Evolutionary conservation across 2,797 vertebrate species (phyloP), one percentile per base, ranked within the genome.

Genomic region (Hydrocynus forskahlii): DNA sequence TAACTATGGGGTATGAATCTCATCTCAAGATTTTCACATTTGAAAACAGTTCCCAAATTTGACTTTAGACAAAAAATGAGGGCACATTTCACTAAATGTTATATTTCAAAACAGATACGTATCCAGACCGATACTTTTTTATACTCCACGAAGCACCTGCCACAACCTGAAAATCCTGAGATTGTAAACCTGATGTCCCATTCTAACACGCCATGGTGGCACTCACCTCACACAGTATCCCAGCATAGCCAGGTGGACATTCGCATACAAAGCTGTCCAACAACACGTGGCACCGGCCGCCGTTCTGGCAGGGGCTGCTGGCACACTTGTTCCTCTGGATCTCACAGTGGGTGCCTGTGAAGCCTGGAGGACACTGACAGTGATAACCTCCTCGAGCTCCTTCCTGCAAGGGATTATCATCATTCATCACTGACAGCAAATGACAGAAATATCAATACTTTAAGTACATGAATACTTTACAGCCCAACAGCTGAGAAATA

Each of bases 211-310:
- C 45, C 21, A 17, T 5, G 2, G 5, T 14, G 5, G 68, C 43
- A 82, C 95, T 95, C 91, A 99, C 98, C 96, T 99, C 96, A 2
- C 98, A 99, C 79, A 96, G 93, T 35, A 85, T 88, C 85, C 97
- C 98, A 0, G 95, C 94, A 86, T 95, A 97, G 79, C 95, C 94
- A 4, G 88, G 79, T 0, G 86, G 92, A 84, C 98, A 99, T 75
- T 95, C 93, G 77, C 98, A 99, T 78, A 88, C 92, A 62, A 98
- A 98, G 83, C 94, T 88, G 3, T 93, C 94, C 82, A 92, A 78
- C 87, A 96, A 86, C 7, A 92, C 81, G 50, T 95, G 95, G 52
- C 98, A 99, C 17, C 84, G 88, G 4, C 96, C 97, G 1, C 94
- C 92, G 0, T 97, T 96, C 70, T 87, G 95, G 87, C 98, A 99